Conservation (phyloP, 2,113 vertebrate species). For the Phaethornis superciliosus region DNA sequence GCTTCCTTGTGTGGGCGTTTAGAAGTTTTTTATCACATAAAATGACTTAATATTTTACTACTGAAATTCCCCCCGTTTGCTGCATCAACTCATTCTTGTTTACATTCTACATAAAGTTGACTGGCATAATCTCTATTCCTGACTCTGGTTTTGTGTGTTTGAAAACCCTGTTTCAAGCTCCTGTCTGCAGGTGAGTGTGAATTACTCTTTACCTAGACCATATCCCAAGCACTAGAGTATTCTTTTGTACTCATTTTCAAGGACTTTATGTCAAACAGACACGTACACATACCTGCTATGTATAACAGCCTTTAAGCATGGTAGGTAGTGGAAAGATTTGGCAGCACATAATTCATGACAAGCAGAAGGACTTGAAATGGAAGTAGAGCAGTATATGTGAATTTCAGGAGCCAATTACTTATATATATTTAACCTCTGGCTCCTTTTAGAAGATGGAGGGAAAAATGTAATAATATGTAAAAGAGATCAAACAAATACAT, state of each 20-base stretch:
- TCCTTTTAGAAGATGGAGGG: neutral
- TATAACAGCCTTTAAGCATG: neutral
- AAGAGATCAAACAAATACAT: neutral
- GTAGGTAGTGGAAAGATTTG: neutral
- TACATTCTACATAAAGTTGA: neutral
- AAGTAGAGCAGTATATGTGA: neutral
- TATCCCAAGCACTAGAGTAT: neutral
- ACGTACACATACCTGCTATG: accelerated
- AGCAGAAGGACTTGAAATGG: neutral
- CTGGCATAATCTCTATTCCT: neutral
- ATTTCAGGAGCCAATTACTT: neutral
- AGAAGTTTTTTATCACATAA: neutral
- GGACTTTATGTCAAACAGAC: neutral
- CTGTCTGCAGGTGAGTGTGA: neutral
- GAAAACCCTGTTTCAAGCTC: neutral
- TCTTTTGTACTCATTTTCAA: neutral
- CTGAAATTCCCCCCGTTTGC: neutral
- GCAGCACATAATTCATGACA: neutral
- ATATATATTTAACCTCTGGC: neutral
- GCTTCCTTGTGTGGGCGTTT: neutral
- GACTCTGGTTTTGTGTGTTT: neutral
- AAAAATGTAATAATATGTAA: neutral
- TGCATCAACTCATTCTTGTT: neutral
- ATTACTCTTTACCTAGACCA: neutral
- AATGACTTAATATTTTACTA: neutral